Conservation (phyloP, 2,113 vertebrate species). For the Upupa epops region DNA sequence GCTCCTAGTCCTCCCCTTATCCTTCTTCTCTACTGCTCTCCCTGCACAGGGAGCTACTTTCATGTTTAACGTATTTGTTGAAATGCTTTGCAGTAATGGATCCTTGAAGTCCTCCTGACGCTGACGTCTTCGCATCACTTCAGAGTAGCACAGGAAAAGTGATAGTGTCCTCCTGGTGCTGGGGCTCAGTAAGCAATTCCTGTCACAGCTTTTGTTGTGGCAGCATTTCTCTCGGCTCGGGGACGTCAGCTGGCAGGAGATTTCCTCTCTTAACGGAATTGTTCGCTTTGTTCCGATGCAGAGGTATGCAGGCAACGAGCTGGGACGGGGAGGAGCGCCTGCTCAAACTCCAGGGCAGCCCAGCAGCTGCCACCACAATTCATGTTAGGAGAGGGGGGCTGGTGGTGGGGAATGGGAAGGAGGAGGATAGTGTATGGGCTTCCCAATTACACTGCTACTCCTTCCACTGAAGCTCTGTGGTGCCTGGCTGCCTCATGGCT, state of each 20-base stretch:
- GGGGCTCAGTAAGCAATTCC: constrained; percentile 29
- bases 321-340: neutral
- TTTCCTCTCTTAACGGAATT: constrained; percentile 55
- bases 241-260: constrained; percentile 5
- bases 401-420: neutral
- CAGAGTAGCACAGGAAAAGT: neutral
- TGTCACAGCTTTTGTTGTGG: neutral
- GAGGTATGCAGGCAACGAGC: neutral
- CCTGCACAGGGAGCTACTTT: neutral
- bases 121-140: constrained; percentile 20
- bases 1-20: neutral
- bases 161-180: neutral
- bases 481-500: neutral
- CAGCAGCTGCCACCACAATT: neutral
- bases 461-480: constrained; percentile 2
- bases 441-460: neutral
- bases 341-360: constrained; percentile 1
- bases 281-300: constrained; percentile 25
- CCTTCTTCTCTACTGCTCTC: neutral
- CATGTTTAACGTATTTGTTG: constrained; percentile 40
- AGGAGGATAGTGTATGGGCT: neutral
- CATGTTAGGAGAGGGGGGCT: neutral
- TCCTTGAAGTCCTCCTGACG: neutral
- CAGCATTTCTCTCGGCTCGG: neutral
- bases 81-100: constrained; percentile 14